Evolutionary conservation across 92 coral and sea anemone genomes (phyloP), one percentile per base, ranked within the genome.

Genomic region (Bergia sp.): DNA sequence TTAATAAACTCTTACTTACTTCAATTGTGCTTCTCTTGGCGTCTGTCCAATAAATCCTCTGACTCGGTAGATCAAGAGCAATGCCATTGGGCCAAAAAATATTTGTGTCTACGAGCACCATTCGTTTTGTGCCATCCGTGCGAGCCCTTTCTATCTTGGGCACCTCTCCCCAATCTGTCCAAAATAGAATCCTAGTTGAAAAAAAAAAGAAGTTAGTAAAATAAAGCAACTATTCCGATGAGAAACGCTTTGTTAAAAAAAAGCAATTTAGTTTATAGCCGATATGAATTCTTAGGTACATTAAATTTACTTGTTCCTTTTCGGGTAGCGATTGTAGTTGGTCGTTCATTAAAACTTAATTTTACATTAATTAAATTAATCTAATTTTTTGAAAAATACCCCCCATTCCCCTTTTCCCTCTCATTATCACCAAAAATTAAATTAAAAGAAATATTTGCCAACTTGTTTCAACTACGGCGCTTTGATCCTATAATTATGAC

Each of bases 31-130:
- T 74, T 49, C 77, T 58, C 81, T 81, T 88, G 37, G 93, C 93
- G 55, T 91, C 93, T 7, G 93, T 73, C 93, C 93, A 91, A 53
- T 87, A 91, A 47, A 91, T 58, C 23, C 80, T 65, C 18, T 71
- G 57, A 43, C 85, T 81, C 53, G 86, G 86, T 7, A 66, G 58
- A 76, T 86, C 88, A 13, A 86, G 45, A 7, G 93, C 82, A 21
- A 91, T 43, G 50, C 93, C 93, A 75, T 91, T 91, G 44, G 93
- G 90, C 93, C 93, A 91, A 71, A 71, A 41, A 5, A 91, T 58
- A 9, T 65, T 55, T 65, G 88, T 61, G 64, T 36, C n/a, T 12
- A 91, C 43, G 15, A 91, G 45, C 37, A 82, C 79, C 74, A 11
- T 12, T 58, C 90, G 58, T 75, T 47, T 42, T 8, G 84, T 86